Base-by-base conservation (phyloP, 1,140 invertebrate species). In the Drosophila elegans region DNA sequence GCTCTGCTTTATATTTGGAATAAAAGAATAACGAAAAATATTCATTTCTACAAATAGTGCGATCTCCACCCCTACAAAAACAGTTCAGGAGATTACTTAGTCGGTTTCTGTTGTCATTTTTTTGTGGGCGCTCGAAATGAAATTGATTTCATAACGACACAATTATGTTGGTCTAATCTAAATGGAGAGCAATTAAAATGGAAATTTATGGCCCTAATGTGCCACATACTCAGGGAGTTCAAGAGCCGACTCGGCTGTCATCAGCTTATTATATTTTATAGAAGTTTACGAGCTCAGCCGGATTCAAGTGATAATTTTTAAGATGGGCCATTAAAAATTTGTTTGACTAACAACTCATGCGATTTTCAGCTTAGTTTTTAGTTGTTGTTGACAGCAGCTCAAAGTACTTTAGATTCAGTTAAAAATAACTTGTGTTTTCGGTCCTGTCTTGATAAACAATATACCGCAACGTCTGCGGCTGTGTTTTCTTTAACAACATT, bases 201-300 rank as follows among this genome's bases (percentile, higher is more conserved):
- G 36, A 80, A 77, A 86, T 86, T 86, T 86, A 86, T 88, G 79
- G 60, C 64, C 48, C 44, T 52, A 60, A 79, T 88, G 83, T 79
- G 75, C 75, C 81, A 85, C 56, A 75, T 83, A 57, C 54, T 52
- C 64, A 45, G 45, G 41, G 34, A 67, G 75, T 75, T 82, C 75
- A 81, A 82, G 79, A 86, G 48, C 61, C 64, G 45, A 13, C 57
- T 46, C 41, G 48, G 49, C 76, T 74, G 76, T 74, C 77, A 61
- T 53, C 78, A 71, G 63, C 63, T 75, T 66, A 36, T 80, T 59
- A 74, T 80, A 80, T 76, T 67, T 84, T 63, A 67, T 74, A 51
- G 34, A 60, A 63, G 27, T 86, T 85, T 78, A 85, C 67, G 63
- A 75, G 55, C 49, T 64, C 39, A 36, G 42, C 42, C 64, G 34